phyloP scores from a whole-genome alignment of 2,797 vertebrate genomes.

The Fistularia tabacaria region DNA sequence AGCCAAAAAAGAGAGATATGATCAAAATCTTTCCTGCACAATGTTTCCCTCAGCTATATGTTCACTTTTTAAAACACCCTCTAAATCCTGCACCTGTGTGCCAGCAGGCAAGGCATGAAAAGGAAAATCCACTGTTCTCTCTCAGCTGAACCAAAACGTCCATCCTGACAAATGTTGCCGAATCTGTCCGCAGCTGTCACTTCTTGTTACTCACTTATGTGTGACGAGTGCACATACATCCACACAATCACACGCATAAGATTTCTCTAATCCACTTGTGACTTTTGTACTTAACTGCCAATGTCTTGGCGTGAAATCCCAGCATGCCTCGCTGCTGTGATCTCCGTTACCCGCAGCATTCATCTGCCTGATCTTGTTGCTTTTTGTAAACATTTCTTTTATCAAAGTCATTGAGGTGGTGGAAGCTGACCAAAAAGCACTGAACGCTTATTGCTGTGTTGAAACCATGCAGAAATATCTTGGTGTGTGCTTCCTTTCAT shows the following conservation, averaged over 20 bases:
- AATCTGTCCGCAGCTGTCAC: constrained; percentile 33
- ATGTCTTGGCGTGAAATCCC: constrained; percentile 33
- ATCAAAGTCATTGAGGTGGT: constrained; percentile 30
- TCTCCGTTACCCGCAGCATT: constrained; percentile 39
- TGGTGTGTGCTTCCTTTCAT: constrained; percentile 51
- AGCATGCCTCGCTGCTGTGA: constrained; percentile 40
- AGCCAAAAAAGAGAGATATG: constrained; percentile 37
- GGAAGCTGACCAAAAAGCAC: constrained; percentile 45
- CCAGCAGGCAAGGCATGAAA: background rate
- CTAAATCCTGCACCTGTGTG: constrained; percentile 48
- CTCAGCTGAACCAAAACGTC: constrained; percentile 7
- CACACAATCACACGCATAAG: constrained; percentile 13
- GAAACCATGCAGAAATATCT: constrained; percentile 52
- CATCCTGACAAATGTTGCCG: constrained; percentile 45
- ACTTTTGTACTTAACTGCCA: constrained; percentile 14
- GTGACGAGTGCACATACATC: constrained; percentile 22
- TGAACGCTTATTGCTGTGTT: constrained; percentile 40
- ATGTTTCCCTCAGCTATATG: constrained; percentile 22
- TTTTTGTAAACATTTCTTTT: constrained; percentile 50
- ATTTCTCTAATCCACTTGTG: constrained; percentile 45
- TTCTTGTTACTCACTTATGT: constrained; percentile 25
- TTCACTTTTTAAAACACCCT: constrained; percentile 11
- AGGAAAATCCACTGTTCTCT: too few species aligned
- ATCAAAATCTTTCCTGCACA: constrained; percentile 24
- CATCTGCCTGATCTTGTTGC: constrained; percentile 40